phyloP scores from a whole-genome alignment of 2,113 vertebrate species.

The Phainopepla nitens region DNA sequence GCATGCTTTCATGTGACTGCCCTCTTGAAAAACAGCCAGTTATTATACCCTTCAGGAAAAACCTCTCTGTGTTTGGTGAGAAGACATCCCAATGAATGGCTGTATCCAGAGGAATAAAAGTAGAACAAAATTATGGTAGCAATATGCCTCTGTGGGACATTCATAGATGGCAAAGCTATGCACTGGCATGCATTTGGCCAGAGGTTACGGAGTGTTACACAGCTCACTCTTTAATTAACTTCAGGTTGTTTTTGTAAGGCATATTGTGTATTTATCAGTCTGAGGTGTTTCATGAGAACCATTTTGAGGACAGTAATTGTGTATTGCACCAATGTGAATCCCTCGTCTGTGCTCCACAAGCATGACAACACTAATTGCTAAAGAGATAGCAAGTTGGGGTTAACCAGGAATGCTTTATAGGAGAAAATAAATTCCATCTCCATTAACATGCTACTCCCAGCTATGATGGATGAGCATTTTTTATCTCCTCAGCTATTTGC shows the following conservation, averaged over 20 bases:
- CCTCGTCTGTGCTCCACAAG: neutral
- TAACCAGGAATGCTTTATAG: neutral
- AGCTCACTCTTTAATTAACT: neutral
- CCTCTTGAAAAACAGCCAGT: neutral
- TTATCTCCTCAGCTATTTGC: conserved; percentile 28
- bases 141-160: neutral
- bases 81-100: neutral
- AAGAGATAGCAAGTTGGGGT: neutral
- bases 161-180: neutral
- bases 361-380: neutral
- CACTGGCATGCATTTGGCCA: neutral
- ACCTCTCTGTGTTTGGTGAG: neutral
- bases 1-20: neutral
- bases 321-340: neutral
- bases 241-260: neutral
- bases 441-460: neutral
- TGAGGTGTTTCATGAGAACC: neutral
- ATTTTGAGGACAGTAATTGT: neutral
- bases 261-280: neutral
- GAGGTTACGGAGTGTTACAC: accelerated
- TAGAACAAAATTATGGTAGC: neutral
- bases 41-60: neutral
- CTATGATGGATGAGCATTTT: conserved; percentile 33
- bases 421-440: conserved; percentile 28
- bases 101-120: neutral